phyloP scores from a whole-genome alignment of 2,888 invertebrate species.

The Cerceris ruficornis region DNA sequence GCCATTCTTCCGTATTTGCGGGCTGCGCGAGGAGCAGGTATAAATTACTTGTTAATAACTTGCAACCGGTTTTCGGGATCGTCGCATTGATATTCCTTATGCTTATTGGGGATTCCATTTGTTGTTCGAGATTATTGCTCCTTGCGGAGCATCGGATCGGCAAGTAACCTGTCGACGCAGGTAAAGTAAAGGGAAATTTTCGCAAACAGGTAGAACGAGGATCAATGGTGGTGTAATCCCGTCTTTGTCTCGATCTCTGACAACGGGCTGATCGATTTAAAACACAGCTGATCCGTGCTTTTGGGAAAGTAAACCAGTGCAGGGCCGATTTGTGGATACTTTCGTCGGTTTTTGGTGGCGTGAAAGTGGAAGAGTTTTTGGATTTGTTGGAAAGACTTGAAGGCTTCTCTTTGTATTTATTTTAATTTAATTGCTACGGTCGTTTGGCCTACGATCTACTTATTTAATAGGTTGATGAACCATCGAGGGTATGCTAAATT shows the following conservation, averaged over 20 bases:
- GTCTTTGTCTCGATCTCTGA: conserved; percentile 15
- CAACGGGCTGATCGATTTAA: conserved; percentile 11
- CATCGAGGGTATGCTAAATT: no score
- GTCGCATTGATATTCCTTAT: conserved; percentile 39
- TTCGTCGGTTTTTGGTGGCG: no score
- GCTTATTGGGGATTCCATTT: conserved; percentile 35
- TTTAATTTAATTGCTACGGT: no score
- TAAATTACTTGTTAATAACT: conserved; percentile 18
- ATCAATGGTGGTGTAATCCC: conserved; percentile 40
- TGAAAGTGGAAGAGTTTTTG: no score
- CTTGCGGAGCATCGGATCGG: conserved; percentile 9
- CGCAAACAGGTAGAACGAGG: conserved; percentile 32
- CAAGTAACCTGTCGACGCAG: conserved; percentile 48
- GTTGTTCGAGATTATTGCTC: conserved; percentile 33
- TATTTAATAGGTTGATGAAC: no score
- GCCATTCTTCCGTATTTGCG: no score
- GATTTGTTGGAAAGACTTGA: no score
- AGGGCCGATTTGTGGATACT: no score
- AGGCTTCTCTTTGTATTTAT: no score
- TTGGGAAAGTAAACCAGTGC: neutral
- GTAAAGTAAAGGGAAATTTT: conserved; percentile 24
- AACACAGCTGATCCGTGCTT: conserved; percentile 7
- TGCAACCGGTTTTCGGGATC: conserved; percentile 26
- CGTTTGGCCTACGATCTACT: no score
- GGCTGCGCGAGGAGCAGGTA: neutral